Evolutionary conservation across 1,140 invertebrate genomes (phyloP), one percentile per base, ranked within the genome.

Genomic region (Leptonema lineaticorne): DNA sequence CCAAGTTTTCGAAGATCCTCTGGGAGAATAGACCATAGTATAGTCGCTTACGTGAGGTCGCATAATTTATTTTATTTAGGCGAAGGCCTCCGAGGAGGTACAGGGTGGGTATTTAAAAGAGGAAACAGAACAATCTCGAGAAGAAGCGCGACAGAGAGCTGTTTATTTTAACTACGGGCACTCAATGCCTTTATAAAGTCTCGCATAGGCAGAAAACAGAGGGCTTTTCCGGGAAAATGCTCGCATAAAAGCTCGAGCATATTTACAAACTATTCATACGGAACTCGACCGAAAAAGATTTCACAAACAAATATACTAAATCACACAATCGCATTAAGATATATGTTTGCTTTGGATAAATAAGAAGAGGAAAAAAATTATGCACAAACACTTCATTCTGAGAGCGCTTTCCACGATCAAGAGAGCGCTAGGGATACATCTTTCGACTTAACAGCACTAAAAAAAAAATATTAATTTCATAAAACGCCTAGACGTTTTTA

Each of bases 11-110:
- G n/a, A n/a, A n/a, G n/a, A n/a, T n/a, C n/a, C n/a, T n/a, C n/a
- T n/a, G n/a, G n/a, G n/a, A n/a, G n/a, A n/a, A n/a, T n/a, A n/a
- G n/a, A n/a, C 30, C 60, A 46, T 33, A 66, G 67, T 58, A 59
- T 26, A 41, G 45, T 33, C 30, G 18, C 59, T 48, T 63, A 67
- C 70, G 70, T 69, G 63, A 68, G 63, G 67, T 63, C 63, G 70
- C 70, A 72, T 72, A 72, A 72, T 72, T 69, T 72, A 72, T 67
- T 72, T 72, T 72, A 72, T 72, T 72, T 72, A 72, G 70, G n/a
- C n/a, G n/a, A n/a, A n/a, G n/a, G n/a, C n/a, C n/a, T n/a, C n/a
- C n/a, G n/a, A n/a, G n/a, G n/a, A n/a, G n/a, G n/a, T n/a, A n/a
- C n/a, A n/a, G n/a, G n/a, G n/a, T 62, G 67, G 67, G 63, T 63